phyloP scores from a whole-genome alignment of 2,113 vertebrate genomes.

The Microcebus tavaratra region DNA sequence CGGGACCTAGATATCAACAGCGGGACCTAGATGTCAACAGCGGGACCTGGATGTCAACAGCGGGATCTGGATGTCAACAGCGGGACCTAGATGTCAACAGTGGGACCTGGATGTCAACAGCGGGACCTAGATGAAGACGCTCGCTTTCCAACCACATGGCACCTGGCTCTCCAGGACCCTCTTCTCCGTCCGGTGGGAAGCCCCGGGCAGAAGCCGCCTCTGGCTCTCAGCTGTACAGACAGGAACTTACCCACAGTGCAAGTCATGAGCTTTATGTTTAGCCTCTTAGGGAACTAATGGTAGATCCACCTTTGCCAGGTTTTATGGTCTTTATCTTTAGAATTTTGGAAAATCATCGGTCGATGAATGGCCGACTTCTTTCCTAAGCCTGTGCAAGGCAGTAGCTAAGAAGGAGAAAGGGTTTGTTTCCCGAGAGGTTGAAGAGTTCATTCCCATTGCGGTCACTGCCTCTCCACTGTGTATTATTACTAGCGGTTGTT shows the following conservation, averaged over 20 bases:
- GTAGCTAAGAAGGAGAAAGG: too few relatives aligned
- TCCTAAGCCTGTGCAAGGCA: background rate
- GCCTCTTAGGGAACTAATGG: background rate
- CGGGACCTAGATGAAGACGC: rapidly evolving
- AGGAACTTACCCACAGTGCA: background rate
- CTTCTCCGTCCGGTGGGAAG: background rate
- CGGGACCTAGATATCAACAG: too few relatives aligned
- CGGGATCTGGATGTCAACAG: too few relatives aligned
- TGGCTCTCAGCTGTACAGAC: background rate
- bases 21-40: too few relatives aligned
- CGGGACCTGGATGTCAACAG: background rate
- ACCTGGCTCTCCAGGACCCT: rapidly evolving
- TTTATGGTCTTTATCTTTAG: background rate
- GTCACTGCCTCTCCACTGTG: too few relatives aligned
- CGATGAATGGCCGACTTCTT: rapidly evolving
- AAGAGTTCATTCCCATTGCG: background rate
- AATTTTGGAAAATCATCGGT: background rate
- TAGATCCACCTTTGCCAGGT: too few relatives aligned
- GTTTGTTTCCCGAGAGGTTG: rapidly evolving
- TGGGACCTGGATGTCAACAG: too few relatives aligned
- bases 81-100: background rate
- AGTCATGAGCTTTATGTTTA: rapidly evolving
- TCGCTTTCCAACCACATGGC: rapidly evolving
- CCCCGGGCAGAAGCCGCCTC: rapidly evolving
- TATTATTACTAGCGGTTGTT: background rate